A percentile compares a stretch with the other conserved stretches of the same genome.
phyloP scores from a whole-genome alignment of 2,888 invertebrate genomes.

The Myopa tessellatipennis region DNA sequence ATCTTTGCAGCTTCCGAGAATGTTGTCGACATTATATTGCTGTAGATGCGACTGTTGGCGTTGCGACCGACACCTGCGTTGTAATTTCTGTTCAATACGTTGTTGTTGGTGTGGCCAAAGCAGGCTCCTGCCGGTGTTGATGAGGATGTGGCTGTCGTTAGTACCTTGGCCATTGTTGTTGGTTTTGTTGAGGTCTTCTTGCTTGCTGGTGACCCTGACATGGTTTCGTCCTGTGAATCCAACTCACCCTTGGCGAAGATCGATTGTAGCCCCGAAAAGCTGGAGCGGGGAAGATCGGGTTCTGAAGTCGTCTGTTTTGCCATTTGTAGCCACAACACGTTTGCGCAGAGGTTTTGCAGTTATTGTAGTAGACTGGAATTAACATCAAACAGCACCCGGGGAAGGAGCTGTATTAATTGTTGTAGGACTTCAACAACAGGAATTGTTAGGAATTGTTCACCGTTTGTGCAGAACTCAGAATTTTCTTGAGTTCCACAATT shows the following conservation, averaged over 20 bases:
- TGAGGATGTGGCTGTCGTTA: slow-evolving; percentile 31
- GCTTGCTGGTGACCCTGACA: slow-evolving; percentile 46
- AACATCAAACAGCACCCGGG: slow-evolving; percentile 52
- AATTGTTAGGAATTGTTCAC: too few species aligned
- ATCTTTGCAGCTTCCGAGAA: slow-evolving; percentile 8
- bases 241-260: slow-evolving; percentile 65
- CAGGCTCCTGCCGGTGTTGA: background rate
- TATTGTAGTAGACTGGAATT: slow-evolving; percentile 44
- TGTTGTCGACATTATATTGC: slow-evolving; percentile 1
- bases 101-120: slow-evolving; percentile 23
- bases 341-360: slow-evolving; percentile 48
- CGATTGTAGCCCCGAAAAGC: slow-evolving; percentile 60
- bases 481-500: too few species aligned
- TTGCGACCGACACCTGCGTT: slow-evolving; percentile 15
- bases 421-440: too few species aligned
- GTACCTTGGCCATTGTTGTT: background rate
- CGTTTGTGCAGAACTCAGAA: too few species aligned
- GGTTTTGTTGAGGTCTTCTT: background rate
- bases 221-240: slow-evolving; percentile 53
- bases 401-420: slow-evolving; percentile 52
- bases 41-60: background rate
- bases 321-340: slow-evolving; percentile 19
- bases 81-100: background rate
- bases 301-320: slow-evolving; percentile 29
- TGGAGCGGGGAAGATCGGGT: slow-evolving; percentile 45